These are phyloP conservation scores for Alectoris magna DNA, from an alignment of 2,797 vertebrate genomes.

Conservation along the genomic window DNA sequence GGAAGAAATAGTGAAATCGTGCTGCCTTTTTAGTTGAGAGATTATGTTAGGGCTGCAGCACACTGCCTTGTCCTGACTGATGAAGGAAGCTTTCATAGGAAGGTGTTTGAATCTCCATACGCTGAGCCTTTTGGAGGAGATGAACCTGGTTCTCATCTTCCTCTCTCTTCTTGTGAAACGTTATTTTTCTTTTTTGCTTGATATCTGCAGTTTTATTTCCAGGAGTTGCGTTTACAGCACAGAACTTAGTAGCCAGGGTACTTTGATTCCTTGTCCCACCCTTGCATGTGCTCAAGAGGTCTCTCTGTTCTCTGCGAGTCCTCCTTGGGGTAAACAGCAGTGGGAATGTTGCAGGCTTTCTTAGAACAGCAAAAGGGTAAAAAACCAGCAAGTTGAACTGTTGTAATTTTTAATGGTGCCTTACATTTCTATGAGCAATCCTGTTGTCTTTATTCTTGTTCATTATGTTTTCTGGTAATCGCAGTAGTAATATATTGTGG, in stretches of 20 bases:
- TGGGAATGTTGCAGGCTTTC: background rate
- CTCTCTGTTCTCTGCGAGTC: background rate
- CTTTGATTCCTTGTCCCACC: background rate
- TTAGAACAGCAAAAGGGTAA: background rate
- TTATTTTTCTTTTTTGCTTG: background rate
- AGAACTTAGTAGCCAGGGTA: background rate
- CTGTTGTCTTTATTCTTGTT: background rate
- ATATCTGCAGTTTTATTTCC: background rate
- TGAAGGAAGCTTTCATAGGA: conserved; percentile 51
- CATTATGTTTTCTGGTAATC: background rate
- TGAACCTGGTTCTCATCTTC: background rate
- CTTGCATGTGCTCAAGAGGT: background rate
- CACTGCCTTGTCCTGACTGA: conserved; percentile 57
- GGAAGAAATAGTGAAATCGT: conserved; percentile 64
- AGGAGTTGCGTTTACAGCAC: background rate
- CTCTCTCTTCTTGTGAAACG: background rate
- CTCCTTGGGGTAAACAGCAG: background rate
- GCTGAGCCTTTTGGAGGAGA: conserved; percentile 23
- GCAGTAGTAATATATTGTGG: background rate
- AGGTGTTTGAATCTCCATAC: conserved; percentile 6
- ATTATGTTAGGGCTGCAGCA: conserved; percentile 55
- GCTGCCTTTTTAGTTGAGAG: conserved; percentile 63
- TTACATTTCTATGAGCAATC: background rate
- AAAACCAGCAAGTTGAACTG: background rate
- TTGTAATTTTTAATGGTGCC: background rate